phyloP scores from a whole-genome alignment of 2,888 invertebrate species.

The Diaphora mendica region DNA sequence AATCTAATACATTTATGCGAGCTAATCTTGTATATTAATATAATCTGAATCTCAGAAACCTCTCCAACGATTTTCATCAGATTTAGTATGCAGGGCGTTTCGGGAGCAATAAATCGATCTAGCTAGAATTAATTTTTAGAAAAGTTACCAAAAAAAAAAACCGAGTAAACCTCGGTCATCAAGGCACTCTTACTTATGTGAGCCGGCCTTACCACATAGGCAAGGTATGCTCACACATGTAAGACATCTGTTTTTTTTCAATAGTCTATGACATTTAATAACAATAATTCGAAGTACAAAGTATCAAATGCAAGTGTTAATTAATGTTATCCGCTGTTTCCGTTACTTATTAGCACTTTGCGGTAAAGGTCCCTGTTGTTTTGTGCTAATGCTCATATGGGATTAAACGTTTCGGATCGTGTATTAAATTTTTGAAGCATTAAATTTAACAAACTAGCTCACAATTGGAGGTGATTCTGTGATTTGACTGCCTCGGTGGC shows the following conservation, averaged over 20 bases:
- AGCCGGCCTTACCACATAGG: background rate
- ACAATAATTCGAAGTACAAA: slow-evolving; percentile 14
- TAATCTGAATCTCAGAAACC: no score
- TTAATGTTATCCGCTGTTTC: slow-evolving; percentile 48
- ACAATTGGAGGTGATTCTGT: background rate
- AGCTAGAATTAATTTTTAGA: no score
- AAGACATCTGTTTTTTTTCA: background rate
- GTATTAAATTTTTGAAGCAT: background rate
- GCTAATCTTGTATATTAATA: no score
- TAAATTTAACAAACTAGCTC: no score
- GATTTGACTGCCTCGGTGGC: no score
- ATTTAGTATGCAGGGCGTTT: no score
- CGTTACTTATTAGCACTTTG: slow-evolving; percentile 43
- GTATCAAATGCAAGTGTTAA: slow-evolving; percentile 40
- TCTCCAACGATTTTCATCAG: no score
- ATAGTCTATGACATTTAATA: background rate
- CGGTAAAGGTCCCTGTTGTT: slow-evolving; percentile 32
- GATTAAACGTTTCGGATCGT: background rate
- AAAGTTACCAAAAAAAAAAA: no score
- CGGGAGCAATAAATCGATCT: no score
- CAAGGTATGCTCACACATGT: no score
- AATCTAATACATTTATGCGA: no score
- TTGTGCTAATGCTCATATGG: slow-evolving; percentile 11
- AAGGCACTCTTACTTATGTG: background rate
- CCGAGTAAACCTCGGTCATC: no score